phyloP scores from a whole-genome alignment of 2,113 vertebrate species.

The Xiphophorus hellerii region DNA sequence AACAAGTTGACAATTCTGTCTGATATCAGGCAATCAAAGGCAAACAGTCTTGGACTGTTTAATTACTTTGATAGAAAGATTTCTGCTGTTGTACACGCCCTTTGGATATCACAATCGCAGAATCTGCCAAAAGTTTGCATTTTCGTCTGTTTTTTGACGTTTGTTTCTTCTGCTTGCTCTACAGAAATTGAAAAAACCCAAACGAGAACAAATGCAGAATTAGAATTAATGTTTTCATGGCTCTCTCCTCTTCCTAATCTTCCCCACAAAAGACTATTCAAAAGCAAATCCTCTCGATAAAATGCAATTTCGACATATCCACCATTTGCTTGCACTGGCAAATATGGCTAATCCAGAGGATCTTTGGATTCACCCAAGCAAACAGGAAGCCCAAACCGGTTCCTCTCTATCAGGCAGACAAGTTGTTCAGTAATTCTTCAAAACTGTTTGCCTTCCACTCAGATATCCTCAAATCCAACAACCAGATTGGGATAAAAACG shows the following conservation, averaged over 20 bases:
- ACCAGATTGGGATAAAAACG: conserved; percentile 2
- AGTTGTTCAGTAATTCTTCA: neutral
- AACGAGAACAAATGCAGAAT: neutral
- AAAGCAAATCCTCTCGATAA: conserved; percentile 23
- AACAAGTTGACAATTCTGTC: conserved; percentile 10
- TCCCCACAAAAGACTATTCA: conserved; percentile 1
- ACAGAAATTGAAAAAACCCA: conserved; percentile 54
- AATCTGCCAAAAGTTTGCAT: neutral
- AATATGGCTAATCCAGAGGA: conserved; percentile 18
- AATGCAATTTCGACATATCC: conserved; percentile 27
- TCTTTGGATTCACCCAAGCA: conserved; percentile 21
- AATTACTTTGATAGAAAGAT: conserved; percentile 7
- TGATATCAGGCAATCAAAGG: conserved; percentile 26
- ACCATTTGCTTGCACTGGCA: conserved; percentile 14
- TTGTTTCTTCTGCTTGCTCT: neutral
- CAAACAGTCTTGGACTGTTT: conserved; percentile 10
- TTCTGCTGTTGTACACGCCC: neutral
- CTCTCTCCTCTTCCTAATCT: neutral
- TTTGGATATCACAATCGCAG: neutral
- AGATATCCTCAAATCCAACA: neutral
- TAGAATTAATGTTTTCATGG: neutral
- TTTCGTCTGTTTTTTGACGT: neutral
- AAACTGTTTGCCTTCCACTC: neutral
- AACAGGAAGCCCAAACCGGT: conserved; percentile 2
- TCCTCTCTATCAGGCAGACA: conserved; percentile 5